Evolutionary conservation across 2,113 vertebrate species (phyloP).

Genomic region (Regulus satrapa): DNA sequence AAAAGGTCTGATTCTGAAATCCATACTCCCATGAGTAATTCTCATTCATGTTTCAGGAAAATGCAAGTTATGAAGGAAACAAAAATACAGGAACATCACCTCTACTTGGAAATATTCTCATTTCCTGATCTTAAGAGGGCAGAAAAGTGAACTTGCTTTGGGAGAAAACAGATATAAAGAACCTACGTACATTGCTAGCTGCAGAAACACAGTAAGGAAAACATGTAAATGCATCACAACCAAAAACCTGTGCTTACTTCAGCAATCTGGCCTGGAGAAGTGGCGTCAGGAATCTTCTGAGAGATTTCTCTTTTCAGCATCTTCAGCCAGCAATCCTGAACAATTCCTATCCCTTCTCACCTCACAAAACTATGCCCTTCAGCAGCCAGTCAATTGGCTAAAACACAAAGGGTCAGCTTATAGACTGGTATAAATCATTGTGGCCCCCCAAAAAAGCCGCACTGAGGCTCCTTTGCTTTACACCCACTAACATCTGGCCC

Average conservation of each 20-base stretch:
- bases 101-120: neutral
- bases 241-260: neutral
- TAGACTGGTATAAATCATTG: neutral
- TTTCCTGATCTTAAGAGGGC: neutral
- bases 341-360: neutral
- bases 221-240: neutral
- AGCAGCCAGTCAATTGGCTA: neutral
- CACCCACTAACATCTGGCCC: slow-evolving; percentile 39
- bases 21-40: neutral
- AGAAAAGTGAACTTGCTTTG: neutral
- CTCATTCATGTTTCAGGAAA: neutral
- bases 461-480: neutral
- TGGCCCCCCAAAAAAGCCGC: neutral
- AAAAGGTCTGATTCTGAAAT: slow-evolving; percentile 7
- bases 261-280: neutral
- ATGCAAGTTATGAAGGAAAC: neutral
- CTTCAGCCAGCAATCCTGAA: neutral
- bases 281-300: neutral
- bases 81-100: neutral
- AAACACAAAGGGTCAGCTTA: neutral
- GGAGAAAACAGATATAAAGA: neutral
- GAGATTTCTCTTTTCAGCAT: neutral
- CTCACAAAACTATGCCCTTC: neutral
- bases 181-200: neutral
- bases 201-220: neutral